These are phyloP conservation scores for Coturnix japonica DNA, from an alignment of 2,113 vertebrate species.

Conservation along the genomic window DNA sequence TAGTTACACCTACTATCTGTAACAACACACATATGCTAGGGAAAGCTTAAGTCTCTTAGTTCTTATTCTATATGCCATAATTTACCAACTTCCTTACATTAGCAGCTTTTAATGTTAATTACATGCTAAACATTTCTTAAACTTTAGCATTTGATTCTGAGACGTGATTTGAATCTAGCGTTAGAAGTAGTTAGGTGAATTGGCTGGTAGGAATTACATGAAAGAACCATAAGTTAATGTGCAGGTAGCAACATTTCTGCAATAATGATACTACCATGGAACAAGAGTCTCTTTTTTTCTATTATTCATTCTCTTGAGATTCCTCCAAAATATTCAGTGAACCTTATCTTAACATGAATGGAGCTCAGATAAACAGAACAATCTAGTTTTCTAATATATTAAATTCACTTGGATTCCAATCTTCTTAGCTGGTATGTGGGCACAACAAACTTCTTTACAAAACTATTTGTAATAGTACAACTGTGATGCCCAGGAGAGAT, in stretches of 20 bases:
- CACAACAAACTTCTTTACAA: not conserved
- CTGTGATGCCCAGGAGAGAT: not conserved
- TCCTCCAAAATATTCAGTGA: not conserved
- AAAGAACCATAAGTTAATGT: not conserved
- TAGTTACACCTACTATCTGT: not conserved
- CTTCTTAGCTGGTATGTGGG: not conserved
- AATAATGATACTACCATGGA: not conserved
- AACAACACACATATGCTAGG: not conserved
- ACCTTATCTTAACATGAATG: not conserved
- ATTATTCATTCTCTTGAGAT: not conserved
- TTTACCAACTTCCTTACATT: not conserved
- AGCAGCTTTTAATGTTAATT: not conserved
- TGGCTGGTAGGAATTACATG: not conserved
- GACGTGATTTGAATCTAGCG: not conserved
- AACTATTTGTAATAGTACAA: not conserved
- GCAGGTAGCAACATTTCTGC: not conserved
- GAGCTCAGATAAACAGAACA: not conserved
- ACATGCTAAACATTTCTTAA: too few species aligned
- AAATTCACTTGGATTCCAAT: not conserved
- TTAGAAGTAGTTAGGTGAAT: not conserved
- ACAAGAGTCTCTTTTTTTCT: not conserved
- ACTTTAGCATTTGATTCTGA: not conserved
- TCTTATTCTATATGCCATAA: not conserved
- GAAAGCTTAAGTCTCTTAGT: not conserved
- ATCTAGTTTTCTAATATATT: fast-evolving